Base-by-base conservation (phyloP, 2,888 invertebrate species). In the Ctenicera cuprea region DNA sequence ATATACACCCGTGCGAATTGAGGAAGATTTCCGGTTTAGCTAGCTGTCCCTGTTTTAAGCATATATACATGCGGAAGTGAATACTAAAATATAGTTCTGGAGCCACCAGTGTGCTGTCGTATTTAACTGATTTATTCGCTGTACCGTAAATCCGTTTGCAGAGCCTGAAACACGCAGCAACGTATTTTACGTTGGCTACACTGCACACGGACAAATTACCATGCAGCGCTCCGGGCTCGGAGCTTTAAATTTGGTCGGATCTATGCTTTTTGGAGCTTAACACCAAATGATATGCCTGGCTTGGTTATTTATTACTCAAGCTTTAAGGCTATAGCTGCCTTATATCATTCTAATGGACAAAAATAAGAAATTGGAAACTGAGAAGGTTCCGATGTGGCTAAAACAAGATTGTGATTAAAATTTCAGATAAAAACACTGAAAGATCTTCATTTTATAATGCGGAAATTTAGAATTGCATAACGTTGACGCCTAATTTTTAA, bases 141-240 rank as follows among this genome's bases (percentile, higher is more conserved):
- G 61, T 48, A 59, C 48, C 69, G 69, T 69, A 69, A 69, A 69
- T 69, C 59, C 38, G 38, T 48, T 37, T 38, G 50, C 59, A 62
- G 59, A 57, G 50, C 57, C 65, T 45, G 57, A 61, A 68, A 62
- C 59, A 59, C 59, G 59, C 69, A 67, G 57, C 52, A 69, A 50
- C 69, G 69, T 69, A 69, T 69, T 69, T 69, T 52, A 69, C 41
- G 62, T 59, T 33, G 54, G 67, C 59, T 59, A 67, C 67, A 67
- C 38, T 69, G 69, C 69, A 52, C 69, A 62, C 69, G 69, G 69
- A 69, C 69, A 69, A 69, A 69, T 69, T 69, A 50, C 69, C 48
- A 50, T 59, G 69, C 62, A 59, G 54, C 50, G 20, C 57, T 57
- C 57, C 54, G 43, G 52, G 12, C 52, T 62, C 38, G 59, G 59